Evolutionary conservation across 2,113 vertebrate genomes (phyloP), one percentile per base, ranked within the genome.

Genomic region (Rostratula benghalensis): DNA sequence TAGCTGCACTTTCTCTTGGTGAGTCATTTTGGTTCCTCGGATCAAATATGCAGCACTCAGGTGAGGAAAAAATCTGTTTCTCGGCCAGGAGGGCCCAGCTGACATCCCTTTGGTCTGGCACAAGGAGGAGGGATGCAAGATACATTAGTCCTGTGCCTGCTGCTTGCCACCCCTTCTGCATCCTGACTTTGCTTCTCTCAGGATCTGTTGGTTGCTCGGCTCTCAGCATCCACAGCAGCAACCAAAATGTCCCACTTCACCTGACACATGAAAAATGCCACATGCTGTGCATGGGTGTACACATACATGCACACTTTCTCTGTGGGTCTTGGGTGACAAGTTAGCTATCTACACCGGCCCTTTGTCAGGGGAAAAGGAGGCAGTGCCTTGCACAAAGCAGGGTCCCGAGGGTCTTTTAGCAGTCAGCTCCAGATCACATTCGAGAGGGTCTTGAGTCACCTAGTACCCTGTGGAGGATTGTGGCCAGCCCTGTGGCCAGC

Each of bases 1-100:
- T 99, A 13, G 99, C 99, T 3, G 99, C 99, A 2, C 98, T 99
- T 5, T 98, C 98, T 31, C 98, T 99, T 21, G 99, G 99, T 99
- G 98, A 98, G 98, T 96, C 3, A 3, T 16, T 45, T 13, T 60
- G 27, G 6, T 65, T 73, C 31, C 46, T 85, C 45, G 19, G 22
- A 17, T 70, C 75, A 76, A 61, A 61, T 5, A 1, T 2, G 15
- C 25, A 51, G 25, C 22, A 3, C 41, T 22, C 25, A 9, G 33
- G 9, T 37, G 33, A n/a, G 1, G 7, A 33, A 43, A 46, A 71
- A 86, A 54, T 0, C 41, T 31, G 23, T 41, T 51, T 37, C 14
- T 76, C 63, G 63, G 19, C 35, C 22, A 35, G 33, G 18, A 28
- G 46, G 23, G 30, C 25, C 41, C 50, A 64, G 39, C 35, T 68